Conservation (phyloP, 2,113 vertebrate genomes). For the Eudyptes chrysolophus region DNA sequence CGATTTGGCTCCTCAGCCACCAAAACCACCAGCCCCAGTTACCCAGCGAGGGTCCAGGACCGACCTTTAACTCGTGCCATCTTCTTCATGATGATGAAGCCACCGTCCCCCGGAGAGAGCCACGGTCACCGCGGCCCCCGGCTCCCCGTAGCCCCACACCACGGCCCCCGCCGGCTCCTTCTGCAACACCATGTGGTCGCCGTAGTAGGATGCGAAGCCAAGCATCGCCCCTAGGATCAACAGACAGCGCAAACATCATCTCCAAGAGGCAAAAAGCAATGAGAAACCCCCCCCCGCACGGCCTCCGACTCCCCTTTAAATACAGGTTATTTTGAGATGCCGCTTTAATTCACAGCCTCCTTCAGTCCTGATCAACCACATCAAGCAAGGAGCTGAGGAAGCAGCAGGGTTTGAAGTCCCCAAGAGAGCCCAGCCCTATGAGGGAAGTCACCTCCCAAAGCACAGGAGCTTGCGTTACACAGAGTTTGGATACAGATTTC, state of each 20-base stretch:
- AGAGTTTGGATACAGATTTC: background rate
- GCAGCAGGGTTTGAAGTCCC: background rate
- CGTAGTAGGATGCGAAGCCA: conserved; percentile 85
- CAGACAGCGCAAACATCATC: background rate
- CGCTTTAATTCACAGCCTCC: background rate
- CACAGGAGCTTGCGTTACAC: background rate
- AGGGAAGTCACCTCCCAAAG: background rate
- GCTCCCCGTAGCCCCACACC: conserved; percentile 83
- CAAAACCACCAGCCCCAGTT: rapidly evolving
- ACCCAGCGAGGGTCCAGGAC: background rate
- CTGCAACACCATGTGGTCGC: conserved; percentile 89
- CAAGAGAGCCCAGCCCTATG: background rate
- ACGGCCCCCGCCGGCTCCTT: conserved; percentile 81
- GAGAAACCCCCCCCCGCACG: rapidly evolving
- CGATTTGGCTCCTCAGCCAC: rapidly evolving
- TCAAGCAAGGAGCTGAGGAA: background rate
- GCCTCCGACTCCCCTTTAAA: background rate
- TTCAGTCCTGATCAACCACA: background rate
- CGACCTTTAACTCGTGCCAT: conserved; percentile 55
- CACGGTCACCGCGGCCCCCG: conserved; percentile 63
- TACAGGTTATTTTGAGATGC: background rate
- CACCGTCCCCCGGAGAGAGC: background rate
- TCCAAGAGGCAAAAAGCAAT: rapidly evolving
- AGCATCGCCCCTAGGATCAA: conserved; percentile 63
- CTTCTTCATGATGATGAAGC: conserved; percentile 32